Percentiles rank a stretch among this genome's conserved stretches.
Conservation (phyloP, 2,113 vertebrate genomes). For the Pseudorhombus dupliciocellatus region DNA sequence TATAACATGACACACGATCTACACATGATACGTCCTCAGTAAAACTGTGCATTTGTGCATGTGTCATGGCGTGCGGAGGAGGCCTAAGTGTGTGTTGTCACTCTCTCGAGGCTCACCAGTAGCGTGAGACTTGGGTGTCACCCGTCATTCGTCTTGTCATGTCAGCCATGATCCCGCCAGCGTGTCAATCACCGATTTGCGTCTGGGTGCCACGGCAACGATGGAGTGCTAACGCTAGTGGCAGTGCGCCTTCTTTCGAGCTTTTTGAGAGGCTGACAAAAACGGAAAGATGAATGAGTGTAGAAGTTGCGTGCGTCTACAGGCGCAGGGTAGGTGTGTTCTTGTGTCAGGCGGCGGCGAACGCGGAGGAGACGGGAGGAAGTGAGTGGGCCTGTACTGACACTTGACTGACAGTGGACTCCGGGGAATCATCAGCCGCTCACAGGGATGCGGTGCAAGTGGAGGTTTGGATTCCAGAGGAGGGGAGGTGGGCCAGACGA, state of each 20-base stretch:
- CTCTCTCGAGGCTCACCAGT: constrained; percentile 26
- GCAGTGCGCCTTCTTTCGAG: constrained; percentile 26
- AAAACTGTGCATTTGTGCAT: constrained; percentile 4
- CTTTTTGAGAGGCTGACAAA: constrained; percentile 17
- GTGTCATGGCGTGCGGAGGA: constrained; percentile 5
- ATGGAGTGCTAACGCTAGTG: constrained; percentile 16
- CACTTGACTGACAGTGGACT: constrained; percentile 48
- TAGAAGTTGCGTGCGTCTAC: not conserved
- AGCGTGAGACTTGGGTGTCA: constrained; percentile 50
- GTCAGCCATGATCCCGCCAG: constrained; percentile 57
- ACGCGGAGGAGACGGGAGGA: constrained; percentile 16
- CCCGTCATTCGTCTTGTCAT: constrained; percentile 61
- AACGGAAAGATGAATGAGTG: constrained; percentile 4
- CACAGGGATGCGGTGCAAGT: constrained; percentile 8
- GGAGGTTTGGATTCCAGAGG: constrained; percentile 22
- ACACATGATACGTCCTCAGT: constrained; percentile 3
- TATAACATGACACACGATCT: constrained; percentile 2
- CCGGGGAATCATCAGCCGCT: constrained; percentile 24
- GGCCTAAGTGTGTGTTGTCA: constrained; percentile 25
- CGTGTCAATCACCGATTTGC: constrained; percentile 53
- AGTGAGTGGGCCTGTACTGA: constrained; percentile 28
- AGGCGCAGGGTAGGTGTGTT: not conserved
- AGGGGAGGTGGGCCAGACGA: not conserved
- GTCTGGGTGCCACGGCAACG: constrained; percentile 44
- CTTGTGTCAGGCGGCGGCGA: constrained; percentile 13